Evolutionary conservation across 1,140 invertebrate genomes (phyloP), one percentile per base, ranked within the genome.

Genomic region (Cydia pomonella): DNA sequence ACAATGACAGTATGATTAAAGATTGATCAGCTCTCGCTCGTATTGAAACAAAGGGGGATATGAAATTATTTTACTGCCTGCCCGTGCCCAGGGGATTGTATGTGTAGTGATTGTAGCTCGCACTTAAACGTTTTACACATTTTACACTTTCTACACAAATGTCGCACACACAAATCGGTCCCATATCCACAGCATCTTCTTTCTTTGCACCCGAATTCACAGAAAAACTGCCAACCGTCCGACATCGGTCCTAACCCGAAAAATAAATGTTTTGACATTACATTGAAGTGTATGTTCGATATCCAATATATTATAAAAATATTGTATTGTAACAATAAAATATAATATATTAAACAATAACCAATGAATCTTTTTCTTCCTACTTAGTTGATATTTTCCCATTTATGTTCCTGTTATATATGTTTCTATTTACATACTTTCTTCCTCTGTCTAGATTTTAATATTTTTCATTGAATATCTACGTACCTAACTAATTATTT

Each of bases 11-110:
- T 9, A 38, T 38, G 23, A 23, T 59, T 18, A n/a, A 53, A 18
- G 12, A 59, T 59, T 7, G 53, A 59, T 59, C 18, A 59, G 53
- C 53, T 23, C 53, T 59, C 53, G 53, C 53, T 59, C 53, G 21
- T 23, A 59, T 18, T 59, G 7, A 59, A 59, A 59, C 53, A 53
- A 53, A 59, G 5, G 16, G 9, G 53, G 12, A 44, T 44, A 23
- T 23, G n/a, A 21, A 59, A 59, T 21, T 4, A 23, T 59, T 59
- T 18, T 9, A 59, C 21, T 9, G 53, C 53, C 53, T 59, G 53
- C 53, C n/a, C 53, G 23, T 59, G 53, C 53, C n/a, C 53, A 59
- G 53, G 21, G 21, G 3, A 59, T 59, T 21, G 4, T 59, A 59
- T 6, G 18, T 7, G n/a, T 23, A 23, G 53, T 59, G 21, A 12